phyloP scores from a whole-genome alignment of 2,888 invertebrate species.

The Crossocerus cetratus region DNA sequence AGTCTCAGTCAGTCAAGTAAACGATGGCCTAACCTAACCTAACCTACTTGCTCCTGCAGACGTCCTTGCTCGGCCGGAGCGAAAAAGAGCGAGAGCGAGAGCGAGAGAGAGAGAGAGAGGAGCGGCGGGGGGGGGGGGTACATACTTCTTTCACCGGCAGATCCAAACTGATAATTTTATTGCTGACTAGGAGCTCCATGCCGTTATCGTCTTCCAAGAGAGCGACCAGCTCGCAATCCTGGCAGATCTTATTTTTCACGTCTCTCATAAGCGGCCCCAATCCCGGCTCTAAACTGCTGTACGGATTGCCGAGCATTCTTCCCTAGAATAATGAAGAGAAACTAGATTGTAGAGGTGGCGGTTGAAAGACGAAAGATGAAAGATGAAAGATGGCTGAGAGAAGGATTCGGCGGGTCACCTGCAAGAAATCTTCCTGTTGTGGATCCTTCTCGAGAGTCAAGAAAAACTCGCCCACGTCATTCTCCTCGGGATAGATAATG shows the following conservation, averaged over 20 bases:
- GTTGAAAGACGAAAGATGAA: no score
- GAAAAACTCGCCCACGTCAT: conserved; percentile 97
- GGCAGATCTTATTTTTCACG: conserved; percentile 99
- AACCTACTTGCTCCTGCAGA: no score
- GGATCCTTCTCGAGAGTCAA: conserved; percentile 98
- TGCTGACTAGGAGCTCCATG: conserved; percentile 98
- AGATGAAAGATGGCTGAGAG: no score
- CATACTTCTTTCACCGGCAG: conserved; percentile 94
- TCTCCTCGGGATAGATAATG: conserved; percentile 98
- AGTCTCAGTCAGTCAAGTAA: no score
- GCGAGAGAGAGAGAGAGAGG: no score
- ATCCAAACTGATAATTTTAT: conserved; percentile 98
- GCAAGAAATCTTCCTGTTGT: conserved; percentile 98
- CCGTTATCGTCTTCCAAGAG: conserved; percentile 98
- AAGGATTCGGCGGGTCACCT: conserved; percentile 77
- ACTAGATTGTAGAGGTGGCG: no score
- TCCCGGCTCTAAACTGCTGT: conserved; percentile 94
- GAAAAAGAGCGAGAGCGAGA: conserved; percentile 9
- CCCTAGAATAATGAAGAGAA: conserved; percentile 80
- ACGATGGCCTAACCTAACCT: no score
- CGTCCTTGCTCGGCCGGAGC: no score
- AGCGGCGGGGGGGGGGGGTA: background rate
- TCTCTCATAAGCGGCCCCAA: conserved; percentile 98
- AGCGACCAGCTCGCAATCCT: conserved; percentile 98
- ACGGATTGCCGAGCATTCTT: conserved; percentile 98